Evolutionary conservation across 2,797 vertebrate genomes (phyloP), one percentile per base, ranked within the genome.

Genomic region (Etheostoma nigrum): DNA sequence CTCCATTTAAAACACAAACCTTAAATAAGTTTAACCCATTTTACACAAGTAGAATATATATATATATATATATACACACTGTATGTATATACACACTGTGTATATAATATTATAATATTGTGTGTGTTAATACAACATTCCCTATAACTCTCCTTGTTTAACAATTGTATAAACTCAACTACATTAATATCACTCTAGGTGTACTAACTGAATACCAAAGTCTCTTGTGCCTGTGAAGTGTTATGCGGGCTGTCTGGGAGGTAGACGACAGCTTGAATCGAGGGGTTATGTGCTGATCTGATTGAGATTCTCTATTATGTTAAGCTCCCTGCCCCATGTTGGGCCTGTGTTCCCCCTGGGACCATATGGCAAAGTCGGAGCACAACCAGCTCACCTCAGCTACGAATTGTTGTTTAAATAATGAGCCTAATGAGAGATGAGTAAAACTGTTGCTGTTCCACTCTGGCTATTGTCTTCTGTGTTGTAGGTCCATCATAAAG

Each of bases 241-340:
- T 61, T 72, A 78, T 58, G n/a, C 33, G 53, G 51, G 81, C 68
- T 64, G 80, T 86, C 84, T 86, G 75, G 45, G 52, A 54, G 83
- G 84, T 89, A 94, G 94, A 94, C 93, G 63, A 89, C 93, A 94
- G 93, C 91, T 94, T 93, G 93, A 42, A 19, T 59, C 36, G 75
- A 85, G 81, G 74, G 78, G 79, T 86, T 90, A 85, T 80, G 79
- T 76, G 78, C 84, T 92, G 86, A 93, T 91, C 84, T 90, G 88
- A 91, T 89, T 85, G 87, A 92, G 91, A 91, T 89, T 87, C 87
- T 78, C 83, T 76, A 61, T 84, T 88, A 84, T 62, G 74, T 87
- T 91, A 94, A 95, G 84, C 90, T 85, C 89, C 71, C 67, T n/a
- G 27, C 81, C 85, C 78, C 92, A 83, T 81, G 86, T 90, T 86